Evolutionary conservation across 1,140 invertebrate species (phyloP), one percentile per base, ranked within the genome.

Genomic region (Drosophila arizonae): DNA sequence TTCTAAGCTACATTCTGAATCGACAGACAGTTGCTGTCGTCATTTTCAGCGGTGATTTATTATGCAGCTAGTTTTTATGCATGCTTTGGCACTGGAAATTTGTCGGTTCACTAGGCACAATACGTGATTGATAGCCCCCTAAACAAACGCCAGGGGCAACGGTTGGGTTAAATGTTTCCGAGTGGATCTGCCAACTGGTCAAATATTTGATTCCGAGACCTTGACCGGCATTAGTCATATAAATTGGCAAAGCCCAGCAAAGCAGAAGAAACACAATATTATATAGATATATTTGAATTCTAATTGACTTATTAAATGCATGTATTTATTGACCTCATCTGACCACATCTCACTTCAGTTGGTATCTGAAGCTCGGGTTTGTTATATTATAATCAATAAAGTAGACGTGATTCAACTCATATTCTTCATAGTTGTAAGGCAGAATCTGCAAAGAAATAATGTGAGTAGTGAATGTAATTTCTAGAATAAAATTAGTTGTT

Each of bases 1-100:
- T 11, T 15, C 6, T 13, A 15, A 45, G 26, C 48, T 58, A 48
- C 24, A 24, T 71, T 73, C 56, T 64, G 68, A 54, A 72, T 76
- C 46, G 51, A 58, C 77, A 74, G 69, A 77, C 72, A 77, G 52
- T 66, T 46, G 66, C 52, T 79, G 73, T 79, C 73, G 81, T 84
- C 77, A 78, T 68, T 73, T 78, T 62, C 76, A 67, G 78, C 51
- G 65, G 69, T 87, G 82, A 87, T 87, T 87, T 88, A 87, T 87
- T 88, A 86, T 79, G 68, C 69, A 70, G 64, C 63, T 82, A 70
- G 66, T 79, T 82, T 77, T 67, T 74, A 55, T 58, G 26, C 43
- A 33, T 63, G 57, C 11, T 55, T n/a, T 46, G 43, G 41, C 56
- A 57, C 45, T 67, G 56, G 56, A 79, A 84, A 82, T 60, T 61